Evolutionary conservation across 2,888 invertebrate species (phyloP).

Genomic region (Pogonocherus hispidulus): DNA sequence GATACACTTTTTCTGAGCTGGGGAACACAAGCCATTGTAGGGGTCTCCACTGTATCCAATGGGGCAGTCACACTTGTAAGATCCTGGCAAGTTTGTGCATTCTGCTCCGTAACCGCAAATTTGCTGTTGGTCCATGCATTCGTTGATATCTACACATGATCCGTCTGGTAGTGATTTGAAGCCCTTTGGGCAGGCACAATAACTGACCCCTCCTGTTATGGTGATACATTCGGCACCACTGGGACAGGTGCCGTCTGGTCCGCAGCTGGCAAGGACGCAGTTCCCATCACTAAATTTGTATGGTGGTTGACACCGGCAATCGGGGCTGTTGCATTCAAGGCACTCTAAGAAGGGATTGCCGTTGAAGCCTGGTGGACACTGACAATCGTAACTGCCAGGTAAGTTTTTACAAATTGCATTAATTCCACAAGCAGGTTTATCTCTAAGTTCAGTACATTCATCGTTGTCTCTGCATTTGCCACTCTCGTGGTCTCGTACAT

Average conservation of each 20-base stretch:
- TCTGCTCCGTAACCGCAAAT: slow-evolving; percentile 90
- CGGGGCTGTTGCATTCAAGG: slow-evolving; percentile 82
- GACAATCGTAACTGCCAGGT: slow-evolving; percentile 94
- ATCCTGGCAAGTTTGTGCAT: slow-evolving; percentile 85
- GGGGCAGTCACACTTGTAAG: slow-evolving; percentile 86
- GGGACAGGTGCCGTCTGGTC: slow-evolving; percentile 84
- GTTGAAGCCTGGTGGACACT: slow-evolving; percentile 88
- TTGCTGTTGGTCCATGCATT: slow-evolving; percentile 82
- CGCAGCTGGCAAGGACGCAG: slow-evolving; percentile 88
- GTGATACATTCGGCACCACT: slow-evolving; percentile 91
- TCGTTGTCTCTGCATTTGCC: slow-evolving; percentile 88
- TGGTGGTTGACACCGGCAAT: slow-evolving; percentile 90
- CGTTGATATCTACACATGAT: slow-evolving; percentile 88
- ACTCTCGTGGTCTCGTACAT: slow-evolving; percentile 80
- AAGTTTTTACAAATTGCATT: slow-evolving; percentile 93
- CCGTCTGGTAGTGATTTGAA: slow-evolving; percentile 83
- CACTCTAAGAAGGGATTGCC: slow-evolving; percentile 92
- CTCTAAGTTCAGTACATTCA: slow-evolving; percentile 83
- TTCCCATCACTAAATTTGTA: slow-evolving; percentile 87
- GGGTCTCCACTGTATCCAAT: slow-evolving; percentile 86
- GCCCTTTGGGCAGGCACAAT: slow-evolving; percentile 93
- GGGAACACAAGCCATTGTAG: slow-evolving; percentile 84
- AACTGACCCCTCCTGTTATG: slow-evolving; percentile 91
- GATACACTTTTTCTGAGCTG: slow-evolving; percentile 86
- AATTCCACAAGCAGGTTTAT: slow-evolving; percentile 86